These are phyloP conservation scores for Gambelia wislizenii DNA, from an alignment of 2,797 vertebrate genomes.

Conservation along the genomic window DNA sequence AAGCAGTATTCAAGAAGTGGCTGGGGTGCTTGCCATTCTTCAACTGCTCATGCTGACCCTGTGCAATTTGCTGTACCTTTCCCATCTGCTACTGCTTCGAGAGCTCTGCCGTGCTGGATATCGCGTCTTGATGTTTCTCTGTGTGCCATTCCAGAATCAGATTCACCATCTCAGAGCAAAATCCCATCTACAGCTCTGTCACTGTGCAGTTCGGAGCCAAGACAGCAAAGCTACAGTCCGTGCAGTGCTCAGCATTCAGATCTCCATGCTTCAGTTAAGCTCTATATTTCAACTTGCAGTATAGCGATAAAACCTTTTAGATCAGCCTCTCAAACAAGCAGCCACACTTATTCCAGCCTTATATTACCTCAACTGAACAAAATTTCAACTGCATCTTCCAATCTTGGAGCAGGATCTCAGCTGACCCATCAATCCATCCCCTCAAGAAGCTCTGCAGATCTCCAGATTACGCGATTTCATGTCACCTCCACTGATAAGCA, in stretches of 20 bases:
- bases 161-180: conserved; percentile 60
- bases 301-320: conserved; percentile 67
- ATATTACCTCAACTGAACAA: conserved; percentile 62
- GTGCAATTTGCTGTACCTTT: conserved; percentile 60
- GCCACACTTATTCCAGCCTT: conserved; percentile 55
- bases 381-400: conserved; percentile 26
- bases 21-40: not conserved
- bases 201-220: conserved; percentile 37
- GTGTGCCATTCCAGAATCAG: conserved; percentile 58
- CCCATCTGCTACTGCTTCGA: conserved; percentile 57
- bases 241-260: conserved; percentile 51
- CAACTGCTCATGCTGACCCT: not conserved
- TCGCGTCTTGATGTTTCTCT: conserved; percentile 70
- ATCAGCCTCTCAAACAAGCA: conserved; percentile 39
- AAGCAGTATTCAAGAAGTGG: conserved; percentile 48
- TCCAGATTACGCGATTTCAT: conserved; percentile 75
- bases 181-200: conserved; percentile 45
- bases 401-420: conserved; percentile 49
- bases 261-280: conserved; percentile 67
- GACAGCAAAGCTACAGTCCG: conserved; percentile 41
- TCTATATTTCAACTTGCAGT: conserved; percentile 77
- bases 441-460: conserved; percentile 61
- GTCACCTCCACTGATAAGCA: conserved; percentile 65
- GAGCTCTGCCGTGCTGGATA: conserved; percentile 65
- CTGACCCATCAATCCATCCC: conserved; percentile 57